These are phyloP conservation scores for Bicyclus anynana DNA, from an alignment of 1,140 invertebrate species.

Conservation along the genomic window DNA sequence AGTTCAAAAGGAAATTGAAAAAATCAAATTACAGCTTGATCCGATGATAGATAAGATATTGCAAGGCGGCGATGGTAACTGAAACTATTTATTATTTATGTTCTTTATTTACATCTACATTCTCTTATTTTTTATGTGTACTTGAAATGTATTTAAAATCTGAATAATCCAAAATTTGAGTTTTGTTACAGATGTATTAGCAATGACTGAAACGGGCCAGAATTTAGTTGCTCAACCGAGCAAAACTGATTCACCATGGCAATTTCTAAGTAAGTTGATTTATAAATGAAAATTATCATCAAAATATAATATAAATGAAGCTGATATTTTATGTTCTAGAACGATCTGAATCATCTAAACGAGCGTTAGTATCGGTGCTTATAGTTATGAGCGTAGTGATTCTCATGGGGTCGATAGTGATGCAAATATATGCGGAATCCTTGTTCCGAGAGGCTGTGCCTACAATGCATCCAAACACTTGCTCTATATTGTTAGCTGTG, in stretches of 20 bases:
- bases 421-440: slow-evolving; percentile 62
- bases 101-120: too few species aligned
- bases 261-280: slow-evolving; percentile 45
- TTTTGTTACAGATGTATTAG: slow-evolving; percentile 28
- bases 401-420: slow-evolving; percentile 53
- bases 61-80: slow-evolving; percentile 33
- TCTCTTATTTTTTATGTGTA: too few species aligned
- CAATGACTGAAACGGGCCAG: slow-evolving; percentile 28
- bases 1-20: slow-evolving; percentile 48
- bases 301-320: neutral
- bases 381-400: slow-evolving; percentile 45
- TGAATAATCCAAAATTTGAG: too few species aligned
- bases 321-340: slow-evolving; percentile 24
- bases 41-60: slow-evolving; percentile 45
- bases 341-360: slow-evolving; percentile 55
- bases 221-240: neutral
- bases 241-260: slow-evolving; percentile 43
- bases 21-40: slow-evolving; percentile 51
- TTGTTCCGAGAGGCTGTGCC: slow-evolving; percentile 54
- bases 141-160: too few species aligned
- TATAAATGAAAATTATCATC: neutral
- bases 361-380: slow-evolving; percentile 39
- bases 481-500: slow-evolving; percentile 50
- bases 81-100: neutral
- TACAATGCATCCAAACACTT: slow-evolving; percentile 45